Percentiles rank a stretch among this genome's conserved stretches.
phyloP scores from a whole-genome alignment of 2,888 invertebrate species.

The Aporophyla nigra region DNA sequence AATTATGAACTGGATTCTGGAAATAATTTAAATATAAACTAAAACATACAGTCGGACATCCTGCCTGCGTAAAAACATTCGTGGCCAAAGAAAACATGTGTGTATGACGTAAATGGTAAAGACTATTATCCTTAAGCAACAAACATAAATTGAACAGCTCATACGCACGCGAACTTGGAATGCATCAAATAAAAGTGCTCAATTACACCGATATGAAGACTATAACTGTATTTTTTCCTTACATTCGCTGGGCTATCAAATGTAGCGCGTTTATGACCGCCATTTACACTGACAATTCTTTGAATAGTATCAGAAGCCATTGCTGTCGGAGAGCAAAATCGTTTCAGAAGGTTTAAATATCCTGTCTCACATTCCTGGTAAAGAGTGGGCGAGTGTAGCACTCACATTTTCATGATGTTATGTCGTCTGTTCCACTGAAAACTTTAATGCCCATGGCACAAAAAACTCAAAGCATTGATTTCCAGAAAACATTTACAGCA shows the following conservation, averaged over 20 bases:
- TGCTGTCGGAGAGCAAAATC: not conserved
- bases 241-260: slow-evolving; percentile 21
- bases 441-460: not conserved
- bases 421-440: not conserved
- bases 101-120: slow-evolving; percentile 23
- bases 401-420: not conserved
- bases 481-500: too few species aligned
- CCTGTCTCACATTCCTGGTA: not conserved
- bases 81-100: slow-evolving; percentile 32
- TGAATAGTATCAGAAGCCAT: slow-evolving; percentile 29
- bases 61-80: slow-evolving; percentile 5
- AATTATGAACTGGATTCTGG: slow-evolving; percentile 14
- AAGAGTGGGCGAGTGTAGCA: too few species aligned
- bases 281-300: slow-evolving; percentile 49
- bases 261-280: slow-evolving; percentile 20
- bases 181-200: slow-evolving; percentile 40
- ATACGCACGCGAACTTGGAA: slow-evolving; percentile 32
- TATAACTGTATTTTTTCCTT: slow-evolving; percentile 31
- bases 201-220: slow-evolving; percentile 31
- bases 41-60: slow-evolving; percentile 32
- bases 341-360: slow-evolving; percentile 15
- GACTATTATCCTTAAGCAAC: slow-evolving; percentile 35
- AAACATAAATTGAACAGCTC: slow-evolving; percentile 40
- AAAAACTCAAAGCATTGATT: too few species aligned
- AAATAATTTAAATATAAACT: slow-evolving; percentile 4